These are phyloP conservation scores for Dasyprocta punctata DNA, from an alignment of 2,113 vertebrate species.

Conservation along the genomic window DNA sequence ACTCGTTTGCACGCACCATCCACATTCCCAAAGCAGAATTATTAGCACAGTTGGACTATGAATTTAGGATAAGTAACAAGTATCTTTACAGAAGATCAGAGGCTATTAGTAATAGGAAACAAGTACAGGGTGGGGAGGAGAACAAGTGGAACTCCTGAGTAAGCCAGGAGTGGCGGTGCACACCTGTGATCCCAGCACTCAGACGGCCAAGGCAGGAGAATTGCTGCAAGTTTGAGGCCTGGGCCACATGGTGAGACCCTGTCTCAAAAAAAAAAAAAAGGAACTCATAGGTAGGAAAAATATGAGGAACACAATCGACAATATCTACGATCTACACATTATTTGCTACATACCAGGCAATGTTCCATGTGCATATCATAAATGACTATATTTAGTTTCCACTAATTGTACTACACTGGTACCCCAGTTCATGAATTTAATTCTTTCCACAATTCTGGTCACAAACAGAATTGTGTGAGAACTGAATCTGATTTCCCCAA, in stretches of 20 bases:
- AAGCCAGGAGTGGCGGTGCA: not conserved
- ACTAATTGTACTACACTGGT: not conserved
- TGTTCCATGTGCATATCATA: not conserved
- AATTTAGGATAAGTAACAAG: not conserved
- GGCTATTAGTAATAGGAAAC: too few relatives aligned
- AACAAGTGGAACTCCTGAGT: not conserved
- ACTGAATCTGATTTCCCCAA: too few relatives aligned
- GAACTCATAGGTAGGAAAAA: not conserved
- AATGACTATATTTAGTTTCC: not conserved
- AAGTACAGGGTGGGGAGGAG: not conserved
- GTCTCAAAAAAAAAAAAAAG: too few relatives aligned
- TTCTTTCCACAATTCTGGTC: too few relatives aligned
- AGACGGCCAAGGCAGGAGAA: not conserved
- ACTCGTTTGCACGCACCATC: too few relatives aligned
- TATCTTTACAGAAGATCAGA: not conserved
- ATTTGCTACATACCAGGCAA: not conserved
- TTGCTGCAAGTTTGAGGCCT: not conserved
- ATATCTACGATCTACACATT: not conserved
- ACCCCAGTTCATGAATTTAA: not conserved
- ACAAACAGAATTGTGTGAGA: too few relatives aligned
- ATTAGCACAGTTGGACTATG: not conserved
- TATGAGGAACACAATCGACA: not conserved
- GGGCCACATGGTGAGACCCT: too few relatives aligned
- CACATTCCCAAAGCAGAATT: not conserved
- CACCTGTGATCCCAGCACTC: not conserved